These are phyloP conservation scores for Brachyopa scutellaris DNA, from an alignment of 2,888 invertebrate species.

Conservation along the genomic window DNA sequence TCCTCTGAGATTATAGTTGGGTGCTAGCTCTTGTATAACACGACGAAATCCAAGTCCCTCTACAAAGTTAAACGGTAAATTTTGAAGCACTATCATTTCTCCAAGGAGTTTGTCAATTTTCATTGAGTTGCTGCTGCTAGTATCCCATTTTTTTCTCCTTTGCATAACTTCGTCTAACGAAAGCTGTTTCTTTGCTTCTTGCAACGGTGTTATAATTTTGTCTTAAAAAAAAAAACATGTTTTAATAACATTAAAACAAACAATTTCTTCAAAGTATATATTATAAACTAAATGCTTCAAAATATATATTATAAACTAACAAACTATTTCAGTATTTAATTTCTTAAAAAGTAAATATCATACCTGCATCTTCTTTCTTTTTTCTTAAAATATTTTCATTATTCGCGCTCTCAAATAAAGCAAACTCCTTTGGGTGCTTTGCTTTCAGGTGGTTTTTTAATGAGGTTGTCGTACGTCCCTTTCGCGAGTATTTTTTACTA, in stretches of 20 bases:
- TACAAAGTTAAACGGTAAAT: slow-evolving; percentile 21
- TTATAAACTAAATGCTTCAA: background rate
- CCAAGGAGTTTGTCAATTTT: slow-evolving; percentile 26
- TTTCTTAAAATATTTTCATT: background rate
- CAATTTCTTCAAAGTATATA: background rate
- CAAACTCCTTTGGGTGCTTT: background rate
- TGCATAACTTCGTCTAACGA: slow-evolving; percentile 7
- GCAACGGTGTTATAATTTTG: background rate
- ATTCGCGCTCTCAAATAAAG: background rate
- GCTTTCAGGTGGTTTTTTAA: slow-evolving; percentile 9
- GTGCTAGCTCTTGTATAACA: slow-evolving; percentile 14
- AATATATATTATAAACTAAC: background rate
- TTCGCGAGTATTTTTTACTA: slow-evolving; percentile 3
- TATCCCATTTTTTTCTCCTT: background rate
- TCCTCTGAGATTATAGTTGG: background rate
- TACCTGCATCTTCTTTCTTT: background rate
- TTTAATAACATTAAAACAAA: background rate
- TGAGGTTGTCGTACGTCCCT: background rate
- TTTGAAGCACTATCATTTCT: slow-evolving; percentile 20
- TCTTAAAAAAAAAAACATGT: slow-evolving; percentile 1
- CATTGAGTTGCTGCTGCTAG: background rate
- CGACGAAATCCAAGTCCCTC: slow-evolving; percentile 11
- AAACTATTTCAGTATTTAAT: background rate
- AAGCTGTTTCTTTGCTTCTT: slow-evolving; percentile 6
- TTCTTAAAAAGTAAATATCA: background rate